These are phyloP conservation scores for Acrocephalus scirpaceus DNA, from an alignment of 2,797 vertebrate genomes.

Conservation along the genomic window DNA sequence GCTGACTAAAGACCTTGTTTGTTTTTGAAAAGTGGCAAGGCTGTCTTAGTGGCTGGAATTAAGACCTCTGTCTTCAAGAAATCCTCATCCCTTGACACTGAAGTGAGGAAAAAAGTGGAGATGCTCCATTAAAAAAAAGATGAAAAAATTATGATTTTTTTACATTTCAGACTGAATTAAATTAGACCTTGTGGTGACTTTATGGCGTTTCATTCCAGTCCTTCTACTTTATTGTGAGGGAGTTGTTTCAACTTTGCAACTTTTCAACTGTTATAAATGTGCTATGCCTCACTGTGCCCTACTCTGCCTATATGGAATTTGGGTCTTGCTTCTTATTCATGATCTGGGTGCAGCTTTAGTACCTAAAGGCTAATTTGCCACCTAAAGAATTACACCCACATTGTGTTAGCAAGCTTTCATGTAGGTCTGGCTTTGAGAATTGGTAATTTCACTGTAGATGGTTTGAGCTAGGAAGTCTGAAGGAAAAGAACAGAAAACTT, in stretches of 20 bases:
- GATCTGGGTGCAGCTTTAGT: neutral
- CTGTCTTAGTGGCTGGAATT: neutral
- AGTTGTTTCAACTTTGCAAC: neutral
- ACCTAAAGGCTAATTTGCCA: neutral
- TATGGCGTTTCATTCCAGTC: neutral
- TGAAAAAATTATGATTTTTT: neutral
- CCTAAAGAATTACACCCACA: neutral
- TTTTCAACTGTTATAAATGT: neutral
- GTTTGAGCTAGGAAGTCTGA: neutral
- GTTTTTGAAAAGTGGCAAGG: neutral
- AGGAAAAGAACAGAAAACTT: neutral
- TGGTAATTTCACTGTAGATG: neutral
- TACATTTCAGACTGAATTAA: neutral
- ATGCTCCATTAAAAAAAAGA: neutral
- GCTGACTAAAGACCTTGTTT: neutral
- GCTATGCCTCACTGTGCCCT: neutral
- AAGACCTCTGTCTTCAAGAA: neutral
- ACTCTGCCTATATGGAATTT: neutral
- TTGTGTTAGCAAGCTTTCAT: neutral
- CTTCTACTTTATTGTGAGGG: neutral
- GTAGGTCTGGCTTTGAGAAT: neutral
- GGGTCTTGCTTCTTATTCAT: neutral
- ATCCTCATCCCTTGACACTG: neutral
- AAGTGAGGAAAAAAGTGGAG: neutral
- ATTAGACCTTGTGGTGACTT: neutral